Evolutionary conservation across 2,888 invertebrate species (phyloP).

Genomic region (Hesperia comma): DNA sequence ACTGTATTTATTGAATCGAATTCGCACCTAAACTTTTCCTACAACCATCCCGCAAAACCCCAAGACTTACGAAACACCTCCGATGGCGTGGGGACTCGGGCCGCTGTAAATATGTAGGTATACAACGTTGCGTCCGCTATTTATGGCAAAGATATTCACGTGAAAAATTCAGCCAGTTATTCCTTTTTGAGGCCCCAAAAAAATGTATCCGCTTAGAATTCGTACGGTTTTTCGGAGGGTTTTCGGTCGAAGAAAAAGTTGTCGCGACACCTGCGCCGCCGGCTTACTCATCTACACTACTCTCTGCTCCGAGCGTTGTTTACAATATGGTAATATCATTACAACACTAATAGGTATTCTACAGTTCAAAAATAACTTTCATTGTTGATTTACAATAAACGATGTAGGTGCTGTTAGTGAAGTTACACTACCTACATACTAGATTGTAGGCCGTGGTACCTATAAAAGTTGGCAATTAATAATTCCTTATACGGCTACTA

Average conservation of each 20-base stretch:
- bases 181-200: conserved; percentile 14
- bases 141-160: conserved; percentile 32
- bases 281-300: neutral
- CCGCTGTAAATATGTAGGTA: conserved; percentile 15
- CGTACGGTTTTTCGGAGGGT: conserved; percentile 14
- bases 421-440: too few species aligned
- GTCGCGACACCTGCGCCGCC: conserved; percentile 21
- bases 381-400: too few species aligned
- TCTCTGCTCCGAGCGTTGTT: neutral
- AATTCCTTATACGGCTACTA: too few species aligned
- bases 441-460: too few species aligned
- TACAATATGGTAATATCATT: neutral
- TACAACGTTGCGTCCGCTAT: conserved; percentile 24
- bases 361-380: too few species aligned
- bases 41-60: neutral
- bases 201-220: conserved; percentile 28
- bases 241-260: conserved; percentile 21
- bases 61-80: neutral
- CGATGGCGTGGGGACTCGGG: conserved; percentile 8
- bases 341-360: too few species aligned
- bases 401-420: too few species aligned
- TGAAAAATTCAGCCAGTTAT: conserved; percentile 23
- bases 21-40: conserved; percentile 7
- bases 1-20: conserved; percentile 1
- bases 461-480: too few species aligned